These are phyloP conservation scores for Pemphredon lugubris DNA, from an alignment of 2,888 invertebrate genomes.

Conservation along the genomic window DNA sequence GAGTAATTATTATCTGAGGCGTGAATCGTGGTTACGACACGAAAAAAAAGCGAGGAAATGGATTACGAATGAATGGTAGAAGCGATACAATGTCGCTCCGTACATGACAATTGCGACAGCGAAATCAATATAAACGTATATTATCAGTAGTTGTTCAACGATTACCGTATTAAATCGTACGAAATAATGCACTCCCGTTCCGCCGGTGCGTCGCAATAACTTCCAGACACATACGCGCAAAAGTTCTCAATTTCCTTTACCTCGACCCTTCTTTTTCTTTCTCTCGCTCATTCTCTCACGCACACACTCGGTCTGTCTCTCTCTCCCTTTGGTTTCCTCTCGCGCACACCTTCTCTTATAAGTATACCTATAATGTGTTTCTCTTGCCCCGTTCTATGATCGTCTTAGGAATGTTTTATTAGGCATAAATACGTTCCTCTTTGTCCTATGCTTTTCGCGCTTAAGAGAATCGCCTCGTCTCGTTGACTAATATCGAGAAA, in stretches of 20 bases:
- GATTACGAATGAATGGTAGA: slow-evolving; percentile 10
- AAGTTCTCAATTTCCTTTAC: slow-evolving; percentile 30
- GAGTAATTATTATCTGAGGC: slow-evolving; percentile 20
- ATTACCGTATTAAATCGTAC: slow-evolving; percentile 41
- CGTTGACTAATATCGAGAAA: slow-evolving; percentile 47
- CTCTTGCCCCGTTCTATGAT: slow-evolving; percentile 47
- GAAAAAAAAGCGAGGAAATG: slow-evolving; percentile 29
- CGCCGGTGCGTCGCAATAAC: slow-evolving; percentile 31
- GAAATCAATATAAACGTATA: slow-evolving; percentile 32
- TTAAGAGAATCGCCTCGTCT: slow-evolving; percentile 35
- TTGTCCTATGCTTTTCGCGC: slow-evolving; percentile 33
- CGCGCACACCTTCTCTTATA: slow-evolving; percentile 32
- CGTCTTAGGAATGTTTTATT: slow-evolving; percentile 62
- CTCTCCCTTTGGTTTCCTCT: slow-evolving; percentile 34
- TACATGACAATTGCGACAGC: slow-evolving; percentile 19
- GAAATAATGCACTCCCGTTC: slow-evolving; percentile 34
- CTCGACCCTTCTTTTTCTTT: slow-evolving; percentile 15
- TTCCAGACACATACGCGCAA: slow-evolving; percentile 32
- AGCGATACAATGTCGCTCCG: background rate
- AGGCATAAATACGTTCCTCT: slow-evolving; percentile 61
- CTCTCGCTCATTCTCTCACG: slow-evolving; percentile 25
- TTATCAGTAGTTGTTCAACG: slow-evolving; percentile 34
- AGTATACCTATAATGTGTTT: slow-evolving; percentile 54
- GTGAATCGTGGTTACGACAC: slow-evolving; percentile 10
- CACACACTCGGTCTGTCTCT: slow-evolving; percentile 5